Evolutionary conservation across 2,113 vertebrate genomes (phyloP).

Genomic region (Thryonomys swinderianus): DNA sequence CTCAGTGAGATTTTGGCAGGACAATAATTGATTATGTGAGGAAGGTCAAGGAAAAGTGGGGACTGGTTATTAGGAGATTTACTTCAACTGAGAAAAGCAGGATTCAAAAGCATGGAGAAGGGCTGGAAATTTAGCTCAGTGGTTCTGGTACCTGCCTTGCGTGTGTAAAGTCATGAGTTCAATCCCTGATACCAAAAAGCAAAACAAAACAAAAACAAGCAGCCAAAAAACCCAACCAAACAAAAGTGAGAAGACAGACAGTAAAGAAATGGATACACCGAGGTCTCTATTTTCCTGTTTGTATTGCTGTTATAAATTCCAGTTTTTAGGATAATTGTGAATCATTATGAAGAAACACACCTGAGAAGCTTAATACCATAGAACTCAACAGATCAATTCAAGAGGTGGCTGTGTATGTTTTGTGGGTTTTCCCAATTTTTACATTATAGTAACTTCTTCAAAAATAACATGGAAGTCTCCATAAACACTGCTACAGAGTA

Average conservation of each 20-base stretch:
- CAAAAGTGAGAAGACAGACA: neutral
- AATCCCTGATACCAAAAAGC: too few relatives aligned
- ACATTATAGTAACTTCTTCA: neutral
- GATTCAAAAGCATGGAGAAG: neutral
- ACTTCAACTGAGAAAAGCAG: neutral
- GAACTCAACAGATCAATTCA: neutral
- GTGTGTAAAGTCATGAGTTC: too few relatives aligned
- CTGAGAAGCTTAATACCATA: neutral
- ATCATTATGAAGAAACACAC: neutral
- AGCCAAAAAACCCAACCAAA: too few relatives aligned
- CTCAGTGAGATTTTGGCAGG: neutral
- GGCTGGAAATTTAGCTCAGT: too few relatives aligned
- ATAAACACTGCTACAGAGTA: neutral
- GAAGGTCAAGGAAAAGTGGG: neutral
- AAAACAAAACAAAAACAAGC: too few relatives aligned
- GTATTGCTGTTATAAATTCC: neutral
- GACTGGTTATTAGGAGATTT: neutral
- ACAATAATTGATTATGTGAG: neutral
- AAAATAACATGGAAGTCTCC: neutral
- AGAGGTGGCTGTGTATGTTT: neutral
- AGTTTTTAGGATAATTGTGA: neutral
- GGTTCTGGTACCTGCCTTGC: too few relatives aligned
- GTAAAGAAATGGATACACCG: neutral
- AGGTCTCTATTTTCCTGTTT: neutral
- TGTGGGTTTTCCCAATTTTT: neutral